These are phyloP conservation scores for Drosophila busckii DNA, from an alignment of 1,140 invertebrate genomes.

Conservation along the genomic window DNA sequence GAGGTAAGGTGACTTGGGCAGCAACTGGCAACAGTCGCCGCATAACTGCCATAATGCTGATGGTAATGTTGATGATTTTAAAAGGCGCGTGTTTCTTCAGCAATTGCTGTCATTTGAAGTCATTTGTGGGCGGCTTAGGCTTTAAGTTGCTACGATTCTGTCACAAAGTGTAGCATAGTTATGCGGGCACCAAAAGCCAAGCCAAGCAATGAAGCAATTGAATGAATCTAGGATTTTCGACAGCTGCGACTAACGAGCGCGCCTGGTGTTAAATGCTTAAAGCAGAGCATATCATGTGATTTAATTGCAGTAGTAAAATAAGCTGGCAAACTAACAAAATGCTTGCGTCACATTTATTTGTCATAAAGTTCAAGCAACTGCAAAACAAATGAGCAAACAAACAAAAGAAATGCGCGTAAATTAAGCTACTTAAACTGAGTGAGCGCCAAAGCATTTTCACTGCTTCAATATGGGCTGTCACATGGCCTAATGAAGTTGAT, in stretches of 20 bases:
- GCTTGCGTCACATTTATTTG: slow-evolving; percentile 47
- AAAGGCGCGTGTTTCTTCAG: slow-evolving; percentile 63
- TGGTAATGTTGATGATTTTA: slow-evolving; percentile 75
- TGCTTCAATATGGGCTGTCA: slow-evolving; percentile 1
- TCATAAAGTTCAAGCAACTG: slow-evolving; percentile 58
- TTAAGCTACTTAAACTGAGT: slow-evolving; percentile 29
- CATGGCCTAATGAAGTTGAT: slow-evolving; percentile 48
- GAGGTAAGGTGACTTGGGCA: no score
- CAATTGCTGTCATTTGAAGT: slow-evolving; percentile 70
- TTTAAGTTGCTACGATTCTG: slow-evolving; percentile 20
- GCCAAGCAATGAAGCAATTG: no score
- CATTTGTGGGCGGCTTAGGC: slow-evolving; percentile 54
- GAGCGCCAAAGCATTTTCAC: slow-evolving; percentile 1
- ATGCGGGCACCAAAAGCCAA: background rate
- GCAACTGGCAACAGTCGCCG: slow-evolving; percentile 26
- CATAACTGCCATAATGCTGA: slow-evolving; percentile 73
- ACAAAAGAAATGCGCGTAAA: slow-evolving; percentile 7
- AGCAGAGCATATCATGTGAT: no score
- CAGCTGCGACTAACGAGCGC: slow-evolving; percentile 21
- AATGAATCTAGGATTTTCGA: slow-evolving; percentile 11
- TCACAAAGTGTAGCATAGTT: slow-evolving; percentile 17
- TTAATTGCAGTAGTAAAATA: no score
- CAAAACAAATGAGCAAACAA: slow-evolving; percentile 49
- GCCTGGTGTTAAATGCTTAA: slow-evolving; percentile 6
- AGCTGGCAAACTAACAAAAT: no score